phyloP scores from a whole-genome alignment of 2,888 invertebrate genomes.

The Phragmatobia fuliginosa region DNA sequence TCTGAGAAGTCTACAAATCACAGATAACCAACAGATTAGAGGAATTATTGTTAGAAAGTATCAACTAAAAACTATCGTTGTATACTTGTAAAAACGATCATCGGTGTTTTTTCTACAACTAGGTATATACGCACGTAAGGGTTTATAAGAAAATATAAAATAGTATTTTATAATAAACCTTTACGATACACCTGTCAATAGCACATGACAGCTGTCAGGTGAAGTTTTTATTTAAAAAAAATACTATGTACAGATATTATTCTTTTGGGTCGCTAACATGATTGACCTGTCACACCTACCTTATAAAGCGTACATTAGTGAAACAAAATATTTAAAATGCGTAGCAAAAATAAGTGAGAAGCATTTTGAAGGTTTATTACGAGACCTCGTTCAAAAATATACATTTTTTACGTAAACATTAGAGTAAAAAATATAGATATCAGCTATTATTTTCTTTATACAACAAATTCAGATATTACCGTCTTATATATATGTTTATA shows the following conservation, averaged over 20 bases:
- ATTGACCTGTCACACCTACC: slow-evolving; percentile 27
- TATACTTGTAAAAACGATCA: background rate
- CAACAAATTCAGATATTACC: slow-evolving; percentile 13
- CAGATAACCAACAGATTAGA: background rate
- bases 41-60: slow-evolving; percentile 1
- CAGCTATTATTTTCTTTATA: slow-evolving; percentile 46
- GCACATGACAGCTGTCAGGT: background rate
- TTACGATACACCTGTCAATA: background rate
- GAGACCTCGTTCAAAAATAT: slow-evolving; percentile 47
- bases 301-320: slow-evolving; percentile 58
- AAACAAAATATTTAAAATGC: slow-evolving; percentile 61
- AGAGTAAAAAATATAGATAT: slow-evolving; percentile 77
- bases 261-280: background rate
- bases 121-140: too few species aligned
- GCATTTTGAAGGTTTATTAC: slow-evolving; percentile 45
- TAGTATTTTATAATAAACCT: background rate
- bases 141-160: too few species aligned
- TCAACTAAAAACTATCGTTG: background rate
- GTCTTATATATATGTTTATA: background rate
- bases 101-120: background rate
- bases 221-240: background rate
- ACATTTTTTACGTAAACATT: slow-evolving; percentile 60
- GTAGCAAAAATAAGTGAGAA: slow-evolving; percentile 77
- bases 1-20: background rate
- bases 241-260: background rate